Evolutionary conservation across 2,888 invertebrate species (phyloP).

Genomic region (Rutpela maculata): DNA sequence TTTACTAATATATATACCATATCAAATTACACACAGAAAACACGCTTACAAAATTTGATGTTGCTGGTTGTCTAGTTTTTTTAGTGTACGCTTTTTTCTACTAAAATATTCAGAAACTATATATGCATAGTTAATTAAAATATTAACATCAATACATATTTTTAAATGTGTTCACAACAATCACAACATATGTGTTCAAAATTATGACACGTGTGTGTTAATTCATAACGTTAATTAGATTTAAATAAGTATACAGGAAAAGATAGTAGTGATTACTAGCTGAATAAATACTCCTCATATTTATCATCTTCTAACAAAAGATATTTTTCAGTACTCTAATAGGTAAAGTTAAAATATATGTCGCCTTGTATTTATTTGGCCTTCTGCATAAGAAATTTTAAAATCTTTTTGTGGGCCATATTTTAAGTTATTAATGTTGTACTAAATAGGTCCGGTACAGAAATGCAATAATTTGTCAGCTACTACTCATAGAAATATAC

Average conservation of each 20-base stretch:
- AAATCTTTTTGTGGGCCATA: too few relatives aligned
- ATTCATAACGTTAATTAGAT: background rate
- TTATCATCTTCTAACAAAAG: background rate
- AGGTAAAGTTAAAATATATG: background rate
- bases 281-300: background rate
- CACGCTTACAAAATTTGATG: background rate
- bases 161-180: background rate
- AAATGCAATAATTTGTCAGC: too few relatives aligned
- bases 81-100: background rate
- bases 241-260: background rate
- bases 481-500: too few relatives aligned
- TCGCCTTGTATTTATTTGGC: too few relatives aligned
- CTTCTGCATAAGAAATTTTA: too few relatives aligned
- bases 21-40: background rate
- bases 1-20: background rate
- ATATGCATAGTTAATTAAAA: background rate
- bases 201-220: background rate
- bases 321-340: background rate
- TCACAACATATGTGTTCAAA: background rate
- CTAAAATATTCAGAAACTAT: background rate
- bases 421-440: too few relatives aligned
- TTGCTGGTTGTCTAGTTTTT: background rate
- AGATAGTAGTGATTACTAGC: background rate
- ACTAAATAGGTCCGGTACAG: too few relatives aligned
- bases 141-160: background rate